These are phyloP conservation scores for Salvator merianae DNA, from an alignment of 2,113 vertebrate species.

Conservation along the genomic window DNA sequence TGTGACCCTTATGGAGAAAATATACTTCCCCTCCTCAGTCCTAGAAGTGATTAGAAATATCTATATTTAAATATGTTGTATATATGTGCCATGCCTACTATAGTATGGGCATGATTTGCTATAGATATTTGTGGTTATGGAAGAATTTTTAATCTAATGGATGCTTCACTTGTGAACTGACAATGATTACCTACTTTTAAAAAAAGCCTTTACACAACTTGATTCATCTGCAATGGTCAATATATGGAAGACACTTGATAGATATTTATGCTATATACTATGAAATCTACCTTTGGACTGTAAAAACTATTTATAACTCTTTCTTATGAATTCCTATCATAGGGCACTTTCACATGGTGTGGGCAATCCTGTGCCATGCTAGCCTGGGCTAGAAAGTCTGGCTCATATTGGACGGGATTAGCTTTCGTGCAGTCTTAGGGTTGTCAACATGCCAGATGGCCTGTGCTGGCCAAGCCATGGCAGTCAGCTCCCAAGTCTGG, in stretches of 20 bases:
- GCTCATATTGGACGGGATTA: too few relatives aligned
- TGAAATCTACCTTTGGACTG: constrained; percentile 42
- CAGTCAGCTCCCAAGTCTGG: too few relatives aligned
- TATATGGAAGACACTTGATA: constrained; percentile 45
- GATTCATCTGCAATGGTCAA: constrained; percentile 60
- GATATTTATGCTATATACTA: constrained; percentile 50
- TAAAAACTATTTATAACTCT: constrained; percentile 34
- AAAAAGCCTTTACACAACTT: constrained; percentile 45
- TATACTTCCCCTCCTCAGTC: too few relatives aligned
- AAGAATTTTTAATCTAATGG: constrained; percentile 54
- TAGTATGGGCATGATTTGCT: constrained; percentile 48
- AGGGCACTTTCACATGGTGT: too few relatives aligned
- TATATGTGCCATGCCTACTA: constrained; percentile 5
- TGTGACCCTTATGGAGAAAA: too few relatives aligned
- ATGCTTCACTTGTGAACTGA: constrained; percentile 59
- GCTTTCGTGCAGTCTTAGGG: too few relatives aligned
- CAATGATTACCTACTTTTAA: constrained; percentile 50
- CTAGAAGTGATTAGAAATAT: not conserved
- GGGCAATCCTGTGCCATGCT: too few relatives aligned
- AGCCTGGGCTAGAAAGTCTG: too few relatives aligned
- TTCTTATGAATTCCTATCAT: too few relatives aligned
- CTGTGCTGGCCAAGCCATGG: too few relatives aligned
- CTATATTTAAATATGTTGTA: not conserved
- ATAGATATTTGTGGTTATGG: constrained; percentile 46
- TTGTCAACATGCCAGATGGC: too few relatives aligned